Evolutionary conservation across 2,113 vertebrate species (phyloP).

Genomic region (Holacanthus passer): DNA sequence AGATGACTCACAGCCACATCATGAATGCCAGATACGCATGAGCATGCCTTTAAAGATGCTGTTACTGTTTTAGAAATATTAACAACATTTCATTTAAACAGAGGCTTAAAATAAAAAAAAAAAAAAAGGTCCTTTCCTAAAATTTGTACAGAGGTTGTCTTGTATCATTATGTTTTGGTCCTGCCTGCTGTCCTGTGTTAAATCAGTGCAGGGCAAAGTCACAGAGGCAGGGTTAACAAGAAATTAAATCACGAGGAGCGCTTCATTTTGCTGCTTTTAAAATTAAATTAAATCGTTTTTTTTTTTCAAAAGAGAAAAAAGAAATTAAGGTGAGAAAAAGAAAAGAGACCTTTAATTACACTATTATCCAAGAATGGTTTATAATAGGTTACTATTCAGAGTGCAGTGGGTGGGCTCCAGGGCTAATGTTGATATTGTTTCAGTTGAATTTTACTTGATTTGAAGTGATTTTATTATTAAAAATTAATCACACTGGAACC

Average conservation of each 20-base stretch:
- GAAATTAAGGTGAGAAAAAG: conserved; percentile 25
- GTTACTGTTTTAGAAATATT: not conserved
- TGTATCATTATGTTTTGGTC: not conserved
- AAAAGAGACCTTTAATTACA: conserved; percentile 58
- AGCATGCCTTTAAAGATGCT: not conserved
- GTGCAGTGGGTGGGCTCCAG: conserved; percentile 49
- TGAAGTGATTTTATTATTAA: conserved; percentile 37
- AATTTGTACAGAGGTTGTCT: not conserved
- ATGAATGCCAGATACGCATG: not conserved
- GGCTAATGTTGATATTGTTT: conserved; percentile 45
- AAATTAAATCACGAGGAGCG: conserved; percentile 30
- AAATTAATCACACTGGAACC: not conserved
- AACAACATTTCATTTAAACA: not conserved
- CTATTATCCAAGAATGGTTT: conserved; percentile 53
- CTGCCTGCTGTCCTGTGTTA: not conserved
- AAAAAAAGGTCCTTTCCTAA: not conserved
- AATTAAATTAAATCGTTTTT: conserved; percentile 29
- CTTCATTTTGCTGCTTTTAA: conserved; percentile 28
- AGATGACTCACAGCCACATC: conserved; percentile 18
- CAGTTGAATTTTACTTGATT: conserved; percentile 31
- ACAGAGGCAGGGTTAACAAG: conserved; percentile 13
- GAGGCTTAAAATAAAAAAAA: not conserved
- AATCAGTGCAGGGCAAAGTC: conserved; percentile 12
- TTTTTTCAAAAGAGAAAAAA: conserved; percentile 18
- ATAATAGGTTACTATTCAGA: conserved; percentile 44